These are phyloP conservation scores for Ornithoptera priamus DNA, from an alignment of 2,888 invertebrate species.

Conservation along the genomic window DNA sequence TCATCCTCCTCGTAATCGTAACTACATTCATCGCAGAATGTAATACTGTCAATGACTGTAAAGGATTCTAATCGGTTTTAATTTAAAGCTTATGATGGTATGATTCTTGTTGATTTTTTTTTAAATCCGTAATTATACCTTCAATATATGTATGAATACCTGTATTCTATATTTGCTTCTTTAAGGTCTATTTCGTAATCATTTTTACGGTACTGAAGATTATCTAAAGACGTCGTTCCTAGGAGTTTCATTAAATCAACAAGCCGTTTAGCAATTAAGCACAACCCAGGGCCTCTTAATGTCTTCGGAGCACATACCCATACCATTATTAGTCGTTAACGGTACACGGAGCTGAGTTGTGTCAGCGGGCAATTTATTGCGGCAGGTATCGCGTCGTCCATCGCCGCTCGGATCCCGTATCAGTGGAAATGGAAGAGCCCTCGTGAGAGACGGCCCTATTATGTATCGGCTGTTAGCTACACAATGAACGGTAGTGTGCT, in stretches of 20 bases:
- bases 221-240: background rate
- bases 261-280: background rate
- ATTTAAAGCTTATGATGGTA: too few species aligned
- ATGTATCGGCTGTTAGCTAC: constrained; percentile 29
- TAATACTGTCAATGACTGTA: too few species aligned
- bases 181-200: background rate
- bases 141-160: background rate
- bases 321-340: constrained; percentile 56
- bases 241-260: background rate
- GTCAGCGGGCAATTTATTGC: constrained; percentile 69
- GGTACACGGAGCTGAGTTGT: constrained; percentile 56
- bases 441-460: constrained; percentile 31
- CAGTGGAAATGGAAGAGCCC: constrained; percentile 48
- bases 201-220: background rate
- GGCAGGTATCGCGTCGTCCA: constrained; percentile 56
- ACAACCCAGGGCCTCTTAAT: constrained; percentile 16
- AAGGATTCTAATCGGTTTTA: too few species aligned
- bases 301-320: constrained; percentile 11
- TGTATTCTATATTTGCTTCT: background rate
- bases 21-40: too few species aligned
- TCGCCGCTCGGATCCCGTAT: constrained; percentile 41
- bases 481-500: constrained; percentile 34
- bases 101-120: too few species aligned
- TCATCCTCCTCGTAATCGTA: too few species aligned
- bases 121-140: too few species aligned